Conservation (phyloP, 2,888 invertebrate genomes). For the Argyra leucocephala region DNA sequence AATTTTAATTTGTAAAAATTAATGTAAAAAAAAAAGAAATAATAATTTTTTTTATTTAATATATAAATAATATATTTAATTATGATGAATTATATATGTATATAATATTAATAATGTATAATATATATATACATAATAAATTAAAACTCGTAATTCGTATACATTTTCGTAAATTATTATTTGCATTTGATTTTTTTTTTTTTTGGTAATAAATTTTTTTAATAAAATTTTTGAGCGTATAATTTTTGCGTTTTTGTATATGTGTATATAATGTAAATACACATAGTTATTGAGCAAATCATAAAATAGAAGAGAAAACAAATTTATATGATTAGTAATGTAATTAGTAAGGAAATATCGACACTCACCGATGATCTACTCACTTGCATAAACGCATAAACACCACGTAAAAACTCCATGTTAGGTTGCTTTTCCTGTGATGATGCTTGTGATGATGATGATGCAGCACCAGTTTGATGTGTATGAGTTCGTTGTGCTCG, state of each 20-base stretch:
- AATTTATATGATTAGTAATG: conserved; percentile 43
- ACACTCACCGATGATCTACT: conserved; percentile 48
- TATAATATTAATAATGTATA: background rate
- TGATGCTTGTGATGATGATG: conserved; percentile 27
- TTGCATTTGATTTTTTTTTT: background rate
- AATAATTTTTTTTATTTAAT: background rate
- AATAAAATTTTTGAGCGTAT: background rate
- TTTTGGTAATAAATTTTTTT: background rate
- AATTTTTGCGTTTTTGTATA: no score
- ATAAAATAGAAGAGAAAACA: conserved; percentile 37
- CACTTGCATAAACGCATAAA: conserved; percentile 47
- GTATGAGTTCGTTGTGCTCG: conserved; percentile 41
- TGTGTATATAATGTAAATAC: no score
- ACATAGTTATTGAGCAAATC: conserved; percentile 29
- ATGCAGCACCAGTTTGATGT: conserved; percentile 23
- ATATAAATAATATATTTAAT: background rate
- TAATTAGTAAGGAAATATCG: conserved; percentile 39
- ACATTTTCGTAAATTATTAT: background rate
- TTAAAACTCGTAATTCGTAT: background rate
- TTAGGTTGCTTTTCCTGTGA: conserved; percentile 41
- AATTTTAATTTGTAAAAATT: background rate
- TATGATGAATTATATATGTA: background rate
- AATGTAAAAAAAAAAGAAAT: background rate
- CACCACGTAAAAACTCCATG: conserved; percentile 47
- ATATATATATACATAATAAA: background rate